A percentile compares a stretch with the other conserved stretches of the same genome.
These are phyloP conservation scores for Uropetala carovei DNA, from an alignment of 2,888 invertebrate genomes.

Conservation along the genomic window DNA sequence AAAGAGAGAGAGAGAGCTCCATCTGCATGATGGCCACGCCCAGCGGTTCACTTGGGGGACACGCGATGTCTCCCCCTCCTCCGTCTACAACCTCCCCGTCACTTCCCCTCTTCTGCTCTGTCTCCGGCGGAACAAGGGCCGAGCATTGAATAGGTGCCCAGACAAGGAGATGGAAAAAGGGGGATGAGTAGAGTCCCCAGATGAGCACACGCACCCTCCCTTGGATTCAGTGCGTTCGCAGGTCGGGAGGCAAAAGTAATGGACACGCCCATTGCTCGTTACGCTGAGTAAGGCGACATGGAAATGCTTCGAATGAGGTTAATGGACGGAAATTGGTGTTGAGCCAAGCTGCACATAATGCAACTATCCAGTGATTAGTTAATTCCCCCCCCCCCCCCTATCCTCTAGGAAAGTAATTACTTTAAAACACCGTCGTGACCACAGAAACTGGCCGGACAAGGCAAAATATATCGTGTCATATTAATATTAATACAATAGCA, in stretches of 20 bases:
- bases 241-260: slow-evolving; percentile 38
- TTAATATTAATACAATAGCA: too few relatives aligned
- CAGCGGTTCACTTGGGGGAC: slow-evolving; percentile 18
- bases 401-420: too few relatives aligned
- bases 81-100: background rate
- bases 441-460: too few relatives aligned
- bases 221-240: background rate
- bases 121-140: background rate
- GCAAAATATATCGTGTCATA: too few relatives aligned
- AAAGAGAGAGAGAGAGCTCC: background rate
- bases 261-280: slow-evolving; percentile 26
- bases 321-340: background rate
- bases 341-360: background rate
- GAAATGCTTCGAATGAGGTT: background rate
- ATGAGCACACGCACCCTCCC: slow-evolving; percentile 3
- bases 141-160: slow-evolving; percentile 31
- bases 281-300: slow-evolving; percentile 19
- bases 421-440: too few relatives aligned
- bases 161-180: slow-evolving; percentile 29
- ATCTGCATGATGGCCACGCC: background rate
- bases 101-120: background rate
- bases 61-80: background rate
- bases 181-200: background rate
- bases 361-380: background rate
- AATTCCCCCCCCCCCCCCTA: too few relatives aligned